Conservation (phyloP, 2,888 invertebrate genomes). For the Eutolmus rufibarbis region DNA sequence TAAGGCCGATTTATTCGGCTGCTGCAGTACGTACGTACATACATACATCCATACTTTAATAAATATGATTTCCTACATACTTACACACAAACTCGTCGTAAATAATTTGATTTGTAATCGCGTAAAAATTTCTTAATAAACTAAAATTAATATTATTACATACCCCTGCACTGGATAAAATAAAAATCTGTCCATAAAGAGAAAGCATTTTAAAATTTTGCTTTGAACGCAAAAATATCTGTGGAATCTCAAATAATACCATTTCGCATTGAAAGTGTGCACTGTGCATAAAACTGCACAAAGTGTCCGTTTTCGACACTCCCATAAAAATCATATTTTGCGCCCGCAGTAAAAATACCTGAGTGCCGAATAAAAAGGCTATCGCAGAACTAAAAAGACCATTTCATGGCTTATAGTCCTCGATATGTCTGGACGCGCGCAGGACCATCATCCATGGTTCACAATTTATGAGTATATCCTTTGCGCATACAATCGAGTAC, state of each 20-base stretch:
- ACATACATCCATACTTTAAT: too few relatives aligned
- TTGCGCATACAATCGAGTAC: neutral
- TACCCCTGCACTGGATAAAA: neutral
- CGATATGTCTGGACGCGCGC: neutral
- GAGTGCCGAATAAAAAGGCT: neutral
- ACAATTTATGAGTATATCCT: neutral
- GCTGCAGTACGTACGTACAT: too few relatives aligned
- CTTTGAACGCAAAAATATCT: neutral
- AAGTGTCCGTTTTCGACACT: neutral
- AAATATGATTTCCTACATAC: too few relatives aligned
- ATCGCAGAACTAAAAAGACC: neutral
- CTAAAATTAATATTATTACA: neutral
- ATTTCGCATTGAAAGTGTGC: neutral
- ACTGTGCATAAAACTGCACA: neutral
- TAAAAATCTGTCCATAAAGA: neutral
- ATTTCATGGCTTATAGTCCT: neutral
- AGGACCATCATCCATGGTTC: neutral
- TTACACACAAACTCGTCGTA: too few relatives aligned
- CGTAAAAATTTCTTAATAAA: neutral
- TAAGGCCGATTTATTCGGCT: too few relatives aligned
- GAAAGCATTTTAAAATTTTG: neutral
- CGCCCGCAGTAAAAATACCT: neutral
- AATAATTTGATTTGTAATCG: too few relatives aligned
- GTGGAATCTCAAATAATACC: neutral
- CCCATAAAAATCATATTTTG: neutral